These are phyloP conservation scores for Petaurus breviceps DNA, from an alignment of 2,113 vertebrate species.

Conservation along the genomic window DNA sequence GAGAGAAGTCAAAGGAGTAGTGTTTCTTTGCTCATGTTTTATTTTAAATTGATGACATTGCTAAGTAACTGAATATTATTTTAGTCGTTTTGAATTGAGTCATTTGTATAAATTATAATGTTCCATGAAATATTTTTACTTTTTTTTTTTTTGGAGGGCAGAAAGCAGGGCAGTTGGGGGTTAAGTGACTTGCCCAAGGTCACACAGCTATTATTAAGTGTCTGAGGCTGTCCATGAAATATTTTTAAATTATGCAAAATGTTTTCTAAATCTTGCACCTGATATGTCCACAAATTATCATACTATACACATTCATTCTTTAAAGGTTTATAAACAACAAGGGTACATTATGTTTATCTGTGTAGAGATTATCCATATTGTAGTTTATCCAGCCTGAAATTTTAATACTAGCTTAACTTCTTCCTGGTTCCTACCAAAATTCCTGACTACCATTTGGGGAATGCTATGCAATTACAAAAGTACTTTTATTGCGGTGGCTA, in stretches of 20 bases:
- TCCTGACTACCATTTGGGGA: slow-evolving; percentile 4
- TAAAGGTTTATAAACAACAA: not conserved
- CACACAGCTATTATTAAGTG: too few species aligned
- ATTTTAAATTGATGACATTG: not conserved
- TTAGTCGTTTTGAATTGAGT: not conserved
- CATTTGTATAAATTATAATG: slow-evolving; percentile 3
- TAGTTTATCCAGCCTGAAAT: slow-evolving; percentile 26
- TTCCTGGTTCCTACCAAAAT: not conserved
- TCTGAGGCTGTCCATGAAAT: not conserved
- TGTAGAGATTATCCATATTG: not conserved
- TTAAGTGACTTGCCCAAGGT: too few species aligned
- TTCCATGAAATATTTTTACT: slow-evolving; percentile 1
- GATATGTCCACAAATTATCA: not conserved
- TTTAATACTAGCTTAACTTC: slow-evolving; percentile 26
- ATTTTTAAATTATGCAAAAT: not conserved
- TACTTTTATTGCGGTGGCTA: too few species aligned
- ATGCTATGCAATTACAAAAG: too few species aligned
- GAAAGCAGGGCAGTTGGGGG: too few species aligned
- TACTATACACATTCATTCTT: not conserved
- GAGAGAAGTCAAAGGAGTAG: not conserved
- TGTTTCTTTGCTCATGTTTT: slow-evolving; percentile 22
- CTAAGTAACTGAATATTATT: not conserved
- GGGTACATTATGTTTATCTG: not conserved
- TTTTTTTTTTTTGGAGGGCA: too few species aligned
- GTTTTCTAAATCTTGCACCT: not conserved